Evolutionary conservation across 2,797 vertebrate species (phyloP), one percentile per base, ranked within the genome.

Genomic region (Margarornis squamiger): DNA sequence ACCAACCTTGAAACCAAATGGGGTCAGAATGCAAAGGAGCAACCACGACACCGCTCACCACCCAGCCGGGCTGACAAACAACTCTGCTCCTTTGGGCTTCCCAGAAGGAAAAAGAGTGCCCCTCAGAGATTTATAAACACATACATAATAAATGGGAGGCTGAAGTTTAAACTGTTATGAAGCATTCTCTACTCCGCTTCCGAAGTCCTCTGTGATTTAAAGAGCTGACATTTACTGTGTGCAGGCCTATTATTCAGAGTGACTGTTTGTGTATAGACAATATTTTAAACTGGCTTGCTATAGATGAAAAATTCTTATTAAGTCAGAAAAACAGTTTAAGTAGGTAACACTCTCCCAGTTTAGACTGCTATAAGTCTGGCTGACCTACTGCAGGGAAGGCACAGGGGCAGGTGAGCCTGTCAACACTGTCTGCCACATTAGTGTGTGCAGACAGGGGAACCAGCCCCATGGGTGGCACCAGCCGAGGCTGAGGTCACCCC

Each of bases 71-170:
- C 97, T 98, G 98, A 98, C 97, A 97, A 98, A 98, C 94, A 98
- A 79, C 77, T 74, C 76, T 79, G 89, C 96, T 81, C 58, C 95
- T 97, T 93, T 90, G 95, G 97, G 96, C 97, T 98, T 98, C 97
- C 97, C 98, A 97, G 95, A 96, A 97, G 98, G 98, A 96, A 97
- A 98, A 98, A 96, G 91, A 97, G 97, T 98, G 98, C 98, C 98
- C 98, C 98, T 98, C 97, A 95, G 98, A 99, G 99, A 99, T 99
- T 99, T 99, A 99, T 99, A 99, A 99, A 99, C 98, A 99, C 98
- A 98, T 98, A 98, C 98, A 98, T 99, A 99, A 99, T 99, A 99
- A 99, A 99, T 98, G 98, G 97, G 97, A 97, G 98, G 97, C 98
- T 98, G 98, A 98, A 98, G 98, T 99, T 99, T 98, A 98, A 99